Conservation (phyloP, 1,140 invertebrate genomes). For the Mamestra configurata region DNA sequence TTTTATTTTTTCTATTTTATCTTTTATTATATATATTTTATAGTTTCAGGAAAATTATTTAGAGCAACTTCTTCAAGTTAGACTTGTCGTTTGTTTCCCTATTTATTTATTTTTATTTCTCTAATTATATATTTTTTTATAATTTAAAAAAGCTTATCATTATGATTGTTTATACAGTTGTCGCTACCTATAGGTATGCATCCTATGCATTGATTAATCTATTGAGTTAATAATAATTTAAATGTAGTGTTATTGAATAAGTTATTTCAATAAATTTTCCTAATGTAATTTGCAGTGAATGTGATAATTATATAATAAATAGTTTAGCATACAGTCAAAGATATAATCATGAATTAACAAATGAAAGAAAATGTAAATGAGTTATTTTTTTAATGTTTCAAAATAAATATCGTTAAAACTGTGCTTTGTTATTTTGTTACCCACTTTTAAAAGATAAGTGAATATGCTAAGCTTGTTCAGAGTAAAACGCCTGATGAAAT, state of each 20-base stretch:
- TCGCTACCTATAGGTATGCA: too few species aligned
- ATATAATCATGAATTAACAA: neutral
- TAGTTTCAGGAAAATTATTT: too few species aligned
- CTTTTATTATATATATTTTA: too few species aligned
- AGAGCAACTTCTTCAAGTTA: too few species aligned
- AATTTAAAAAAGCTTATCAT: too few species aligned
- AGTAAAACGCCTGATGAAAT: constrained; percentile 9
- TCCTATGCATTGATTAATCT: neutral
- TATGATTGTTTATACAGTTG: too few species aligned
- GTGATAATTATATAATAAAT: constrained; percentile 4
- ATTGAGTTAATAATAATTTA: neutral
- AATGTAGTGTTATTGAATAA: neutral
- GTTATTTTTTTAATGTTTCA: constrained; percentile 4
- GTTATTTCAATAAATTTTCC: neutral
- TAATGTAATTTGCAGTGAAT: constrained; percentile 28
- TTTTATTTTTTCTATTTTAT: too few species aligned
- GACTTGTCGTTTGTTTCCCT: too few species aligned
- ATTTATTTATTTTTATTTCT: neutral
- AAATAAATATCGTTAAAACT: neutral
- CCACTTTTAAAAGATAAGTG: neutral
- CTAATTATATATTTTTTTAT: too few species aligned
- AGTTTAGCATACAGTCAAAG: neutral
- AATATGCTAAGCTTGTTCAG: neutral
- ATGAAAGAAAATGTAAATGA: neutral
- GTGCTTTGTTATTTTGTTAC: neutral